Percentiles rank a stretch among this genome's conserved stretches.
Evolutionary conservation across 1,140 invertebrate genomes (phyloP).

Genomic region (Melitaea cinxia): DNA sequence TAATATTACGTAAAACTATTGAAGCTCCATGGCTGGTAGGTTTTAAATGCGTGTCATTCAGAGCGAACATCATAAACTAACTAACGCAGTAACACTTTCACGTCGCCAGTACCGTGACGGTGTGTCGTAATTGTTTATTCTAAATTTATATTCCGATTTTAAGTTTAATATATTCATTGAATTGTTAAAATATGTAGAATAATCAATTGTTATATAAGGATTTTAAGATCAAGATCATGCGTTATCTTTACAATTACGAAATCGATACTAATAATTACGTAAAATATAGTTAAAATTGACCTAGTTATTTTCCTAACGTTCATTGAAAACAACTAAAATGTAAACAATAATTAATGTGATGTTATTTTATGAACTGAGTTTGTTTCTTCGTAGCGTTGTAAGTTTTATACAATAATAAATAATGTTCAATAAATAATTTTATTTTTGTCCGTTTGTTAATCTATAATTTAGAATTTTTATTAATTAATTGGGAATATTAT

Average conservation of each 20-base stretch:
- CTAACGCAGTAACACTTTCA: constrained; percentile 52
- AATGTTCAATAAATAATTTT: too few species aligned
- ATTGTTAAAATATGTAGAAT: not conserved
- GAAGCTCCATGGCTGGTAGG: constrained; percentile 1
- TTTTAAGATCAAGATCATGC: not conserved
- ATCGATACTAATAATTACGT: not conserved
- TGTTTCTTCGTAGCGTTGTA: too few species aligned
- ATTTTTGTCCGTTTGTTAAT: too few species aligned
- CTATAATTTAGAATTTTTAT: too few species aligned
- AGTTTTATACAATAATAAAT: too few species aligned
- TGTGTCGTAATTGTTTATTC: constrained; percentile 32
- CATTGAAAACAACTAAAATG: too few species aligned
- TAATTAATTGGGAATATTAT: too few species aligned
- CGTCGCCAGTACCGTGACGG: constrained; percentile 55
- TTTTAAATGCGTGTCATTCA: constrained; percentile 22
- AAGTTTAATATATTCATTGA: not conserved
- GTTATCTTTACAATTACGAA: not conserved
- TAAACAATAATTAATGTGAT: too few species aligned
- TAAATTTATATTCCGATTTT: constrained; percentile 12
- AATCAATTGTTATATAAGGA: not conserved
- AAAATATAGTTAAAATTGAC: not conserved
- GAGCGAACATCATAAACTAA: constrained; percentile 31
- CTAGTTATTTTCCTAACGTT: too few species aligned
- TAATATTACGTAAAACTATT: constrained; percentile 22
- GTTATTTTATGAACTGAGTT: too few species aligned